A percentile compares a stretch with the other conserved stretches of the same genome.
Evolutionary conservation across 2,888 invertebrate genomes (phyloP).

Genomic region (Thereva unica): DNA sequence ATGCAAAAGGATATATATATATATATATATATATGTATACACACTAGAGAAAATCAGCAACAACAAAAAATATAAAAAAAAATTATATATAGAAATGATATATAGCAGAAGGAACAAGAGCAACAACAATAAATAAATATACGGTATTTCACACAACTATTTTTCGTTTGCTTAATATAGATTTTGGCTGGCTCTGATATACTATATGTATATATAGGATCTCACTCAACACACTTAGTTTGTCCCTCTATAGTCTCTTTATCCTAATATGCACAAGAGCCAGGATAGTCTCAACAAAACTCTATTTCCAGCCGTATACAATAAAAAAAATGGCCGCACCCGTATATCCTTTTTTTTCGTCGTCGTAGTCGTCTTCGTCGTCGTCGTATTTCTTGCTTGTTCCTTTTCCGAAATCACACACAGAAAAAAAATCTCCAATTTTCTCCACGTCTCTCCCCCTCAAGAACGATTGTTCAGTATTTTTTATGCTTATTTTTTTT

Average conservation of each 20-base stretch:
- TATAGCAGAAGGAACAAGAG: too few relatives aligned
- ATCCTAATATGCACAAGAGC: too few relatives aligned
- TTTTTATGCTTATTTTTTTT: too few relatives aligned
- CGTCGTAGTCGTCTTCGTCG: constrained; percentile 23
- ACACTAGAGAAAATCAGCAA: constrained; percentile 7
- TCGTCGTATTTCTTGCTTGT: constrained; percentile 13
- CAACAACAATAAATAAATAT: too few relatives aligned
- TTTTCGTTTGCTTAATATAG: constrained; percentile 19
- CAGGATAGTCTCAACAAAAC: neutral
- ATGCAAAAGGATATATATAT: constrained; percentile 16
- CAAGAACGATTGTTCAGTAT: too few relatives aligned
- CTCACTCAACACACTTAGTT: too few relatives aligned
- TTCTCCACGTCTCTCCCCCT: too few relatives aligned
- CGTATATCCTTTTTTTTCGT: constrained; percentile 31
- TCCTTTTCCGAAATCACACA: neutral
- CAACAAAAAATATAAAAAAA: constrained; percentile 24
- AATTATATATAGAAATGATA: constrained; percentile 17
- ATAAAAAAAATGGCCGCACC: constrained; percentile 38
- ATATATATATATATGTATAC: neutral
- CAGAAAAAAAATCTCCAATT: too few relatives aligned
- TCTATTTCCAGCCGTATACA: constrained; percentile 32
- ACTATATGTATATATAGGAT: too few relatives aligned
- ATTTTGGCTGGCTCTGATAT: neutral
- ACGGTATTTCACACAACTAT: too few relatives aligned
- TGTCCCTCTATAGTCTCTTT: too few relatives aligned